Conservation (phyloP, 2,113 vertebrate species). For the Alethe diademata region DNA sequence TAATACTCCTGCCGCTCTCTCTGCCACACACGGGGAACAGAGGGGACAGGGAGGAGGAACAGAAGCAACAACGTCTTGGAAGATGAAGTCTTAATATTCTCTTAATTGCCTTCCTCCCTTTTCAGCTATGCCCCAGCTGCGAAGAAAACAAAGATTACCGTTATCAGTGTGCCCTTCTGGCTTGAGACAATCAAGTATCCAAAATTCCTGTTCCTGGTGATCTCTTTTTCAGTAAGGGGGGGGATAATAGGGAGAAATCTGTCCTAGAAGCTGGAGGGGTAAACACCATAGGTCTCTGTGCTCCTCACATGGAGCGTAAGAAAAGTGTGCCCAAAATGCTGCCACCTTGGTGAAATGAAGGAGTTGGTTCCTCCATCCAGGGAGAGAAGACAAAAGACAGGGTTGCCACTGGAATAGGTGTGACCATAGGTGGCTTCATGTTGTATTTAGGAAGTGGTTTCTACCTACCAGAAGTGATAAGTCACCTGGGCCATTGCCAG, state of each 20-base stretch:
- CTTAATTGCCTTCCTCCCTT: conserved; percentile 19
- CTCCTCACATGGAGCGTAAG: neutral
- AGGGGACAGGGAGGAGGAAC: conserved; percentile 36
- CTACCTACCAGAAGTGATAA: neutral
- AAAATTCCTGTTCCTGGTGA: neutral
- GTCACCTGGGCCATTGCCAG: neutral
- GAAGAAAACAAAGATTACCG: neutral
- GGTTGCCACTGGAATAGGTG: neutral
- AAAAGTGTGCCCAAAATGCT: neutral
- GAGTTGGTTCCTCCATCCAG: neutral
- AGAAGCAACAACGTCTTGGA: conserved; percentile 27
- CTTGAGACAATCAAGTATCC: neutral
- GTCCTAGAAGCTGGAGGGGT: neutral
- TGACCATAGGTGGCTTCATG: neutral
- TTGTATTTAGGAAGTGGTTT: neutral
- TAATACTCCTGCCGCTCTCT: conserved; percentile 46
- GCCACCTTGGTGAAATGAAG: neutral
- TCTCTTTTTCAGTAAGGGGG: neutral
- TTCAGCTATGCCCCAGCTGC: neutral
- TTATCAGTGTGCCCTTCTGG: conserved; percentile 36
- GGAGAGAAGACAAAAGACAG: neutral
- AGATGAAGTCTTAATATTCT: conserved; percentile 43
- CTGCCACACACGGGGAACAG: neutral
- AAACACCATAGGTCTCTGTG: neutral
- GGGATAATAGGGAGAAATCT: neutral